Evolutionary conservation across 2,797 vertebrate species (phyloP).

Genomic region (Acanthurus tractus): DNA sequence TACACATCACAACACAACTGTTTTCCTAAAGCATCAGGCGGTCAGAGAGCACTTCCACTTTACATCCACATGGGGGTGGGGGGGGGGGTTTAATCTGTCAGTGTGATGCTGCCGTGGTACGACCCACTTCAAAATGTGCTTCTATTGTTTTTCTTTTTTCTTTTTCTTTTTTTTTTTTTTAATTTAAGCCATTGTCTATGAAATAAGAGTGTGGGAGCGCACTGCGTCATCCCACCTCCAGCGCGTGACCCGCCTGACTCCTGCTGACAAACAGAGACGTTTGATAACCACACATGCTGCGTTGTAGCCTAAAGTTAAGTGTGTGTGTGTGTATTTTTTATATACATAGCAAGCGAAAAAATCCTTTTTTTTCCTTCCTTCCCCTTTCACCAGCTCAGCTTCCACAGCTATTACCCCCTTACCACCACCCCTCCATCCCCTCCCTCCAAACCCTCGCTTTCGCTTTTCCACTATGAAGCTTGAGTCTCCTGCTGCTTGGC

Average conservation of each 20-base stretch:
- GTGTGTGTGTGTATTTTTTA: slow-evolving; percentile 28
- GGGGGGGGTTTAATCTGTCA: slow-evolving; percentile 7
- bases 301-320: slow-evolving; percentile 65
- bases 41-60: slow-evolving; percentile 28
- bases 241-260: slow-evolving; percentile 68
- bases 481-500: slow-evolving; percentile 85
- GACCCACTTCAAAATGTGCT: slow-evolving; percentile 34
- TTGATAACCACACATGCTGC: slow-evolving; percentile 63
- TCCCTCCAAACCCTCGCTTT: slow-evolving; percentile 1
- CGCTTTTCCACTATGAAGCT: slow-evolving; percentile 59
- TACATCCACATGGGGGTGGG: slow-evolving; percentile 3
- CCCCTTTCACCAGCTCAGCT: slow-evolving; percentile 20
- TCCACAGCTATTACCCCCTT: slow-evolving; percentile 3
- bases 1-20: slow-evolving; percentile 4
- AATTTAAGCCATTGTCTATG: slow-evolving; percentile 48
- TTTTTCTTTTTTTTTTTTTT: neutral
- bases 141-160: neutral
- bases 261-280: slow-evolving; percentile 64
- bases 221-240: slow-evolving; percentile 78
- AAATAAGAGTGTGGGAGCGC: slow-evolving; percentile 67
- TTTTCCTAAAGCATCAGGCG: slow-evolving; percentile 15
- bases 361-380: neutral
- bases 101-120: neutral
- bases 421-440: neutral
- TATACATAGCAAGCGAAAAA: neutral